Evolutionary conservation across 2,888 invertebrate genomes (phyloP).

Genomic region (Agapostemon virescens): DNA sequence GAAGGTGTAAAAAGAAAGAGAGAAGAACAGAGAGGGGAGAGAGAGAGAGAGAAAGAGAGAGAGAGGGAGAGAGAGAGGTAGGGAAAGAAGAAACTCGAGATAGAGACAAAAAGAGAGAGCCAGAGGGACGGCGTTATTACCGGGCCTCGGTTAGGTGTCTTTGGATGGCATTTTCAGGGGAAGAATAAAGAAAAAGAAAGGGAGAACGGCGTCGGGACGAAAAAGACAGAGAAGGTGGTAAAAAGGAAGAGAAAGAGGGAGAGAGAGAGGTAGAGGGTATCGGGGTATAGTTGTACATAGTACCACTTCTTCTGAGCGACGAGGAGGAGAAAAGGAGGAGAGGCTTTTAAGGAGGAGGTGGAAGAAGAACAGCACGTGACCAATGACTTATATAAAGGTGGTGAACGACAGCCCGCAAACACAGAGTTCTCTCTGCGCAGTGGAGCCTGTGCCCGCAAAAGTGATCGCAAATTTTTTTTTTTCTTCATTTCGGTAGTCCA

Average conservation of each 20-base stretch:
- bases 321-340: constrained; percentile 60
- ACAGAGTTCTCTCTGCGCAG: constrained; percentile 76
- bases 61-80: no score
- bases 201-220: constrained; percentile 25
- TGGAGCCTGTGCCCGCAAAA: constrained; percentile 62
- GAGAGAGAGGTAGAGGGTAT: constrained; percentile 50
- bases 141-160: constrained; percentile 47
- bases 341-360: constrained; percentile 57
- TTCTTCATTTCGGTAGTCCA: constrained; percentile 28
- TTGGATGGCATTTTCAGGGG: constrained; percentile 72
- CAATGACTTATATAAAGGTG: constrained; percentile 80
- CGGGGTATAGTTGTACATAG: constrained; percentile 66
- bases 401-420: constrained; percentile 77
- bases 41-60: no score
- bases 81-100: neutral
- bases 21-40: neutral
- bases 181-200: constrained; percentile 51
- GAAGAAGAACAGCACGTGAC: constrained; percentile 77
- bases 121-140: constrained; percentile 38
- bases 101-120: neutral
- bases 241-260: constrained; percentile 30
- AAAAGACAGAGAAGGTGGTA: constrained; percentile 9
- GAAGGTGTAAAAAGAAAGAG: neutral
- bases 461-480: constrained; percentile 63
- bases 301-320: constrained; percentile 63